Conservation (phyloP, 2,797 vertebrate species). For the Leptatherina wallacei region DNA sequence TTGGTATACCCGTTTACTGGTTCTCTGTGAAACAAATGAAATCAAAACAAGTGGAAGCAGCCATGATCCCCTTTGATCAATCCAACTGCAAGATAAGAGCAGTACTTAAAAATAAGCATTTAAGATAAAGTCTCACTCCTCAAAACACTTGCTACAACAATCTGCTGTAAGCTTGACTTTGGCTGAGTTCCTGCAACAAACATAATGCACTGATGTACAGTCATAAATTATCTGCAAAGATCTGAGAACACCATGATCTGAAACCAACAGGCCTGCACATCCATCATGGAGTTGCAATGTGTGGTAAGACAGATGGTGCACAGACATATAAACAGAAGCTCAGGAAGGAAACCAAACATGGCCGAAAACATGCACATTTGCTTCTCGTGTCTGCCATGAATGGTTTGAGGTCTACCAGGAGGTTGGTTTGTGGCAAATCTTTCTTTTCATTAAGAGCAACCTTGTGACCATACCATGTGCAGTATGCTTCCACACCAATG, state of each 20-base stretch:
- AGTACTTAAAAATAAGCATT: constrained; percentile 15
- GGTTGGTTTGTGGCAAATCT: constrained; percentile 64
- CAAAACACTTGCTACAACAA: background rate
- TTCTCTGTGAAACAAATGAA: constrained; percentile 39
- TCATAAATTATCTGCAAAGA: constrained; percentile 31
- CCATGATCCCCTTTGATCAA: constrained; percentile 25
- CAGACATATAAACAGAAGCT: constrained; percentile 63
- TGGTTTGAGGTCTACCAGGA: constrained; percentile 73
- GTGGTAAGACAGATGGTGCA: constrained; percentile 67
- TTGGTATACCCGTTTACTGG: background rate
- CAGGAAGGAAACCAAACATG: constrained; percentile 68
- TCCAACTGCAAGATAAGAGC: constrained; percentile 16
- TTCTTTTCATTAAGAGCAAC: constrained; percentile 42
- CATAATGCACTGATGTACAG: constrained; percentile 9
- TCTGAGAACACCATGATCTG: constrained; percentile 36
- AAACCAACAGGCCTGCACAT: constrained; percentile 31
- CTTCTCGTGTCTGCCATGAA: constrained; percentile 27
- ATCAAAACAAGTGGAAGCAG: constrained; percentile 26
- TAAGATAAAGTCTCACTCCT: constrained; percentile 3
- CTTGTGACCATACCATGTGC: constrained; percentile 34
- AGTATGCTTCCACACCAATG: constrained; percentile 33
- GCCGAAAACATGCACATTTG: constrained; percentile 59
- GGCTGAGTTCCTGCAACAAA: constrained; percentile 6
- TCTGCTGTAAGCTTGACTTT: background rate
- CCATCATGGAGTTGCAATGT: constrained; percentile 44